Percentiles rank a stretch among this genome's conserved stretches.
These are phyloP conservation scores for Carduelis carduelis DNA, from an alignment of 2,797 vertebrate species.

Conservation along the genomic window DNA sequence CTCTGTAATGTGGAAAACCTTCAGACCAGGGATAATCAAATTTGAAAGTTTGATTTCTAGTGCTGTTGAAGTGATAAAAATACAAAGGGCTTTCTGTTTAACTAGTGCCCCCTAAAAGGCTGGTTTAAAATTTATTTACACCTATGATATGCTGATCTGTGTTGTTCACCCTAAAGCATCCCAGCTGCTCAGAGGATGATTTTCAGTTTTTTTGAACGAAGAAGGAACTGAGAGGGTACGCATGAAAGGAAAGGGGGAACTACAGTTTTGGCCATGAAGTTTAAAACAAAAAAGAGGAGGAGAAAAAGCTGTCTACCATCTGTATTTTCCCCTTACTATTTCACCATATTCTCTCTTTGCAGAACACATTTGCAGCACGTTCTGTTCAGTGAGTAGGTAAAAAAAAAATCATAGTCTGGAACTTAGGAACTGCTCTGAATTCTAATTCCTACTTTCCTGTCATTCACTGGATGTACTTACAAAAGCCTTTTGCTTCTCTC, in stretches of 20 bases:
- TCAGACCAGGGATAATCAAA: background rate
- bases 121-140: conserved; percentile 3
- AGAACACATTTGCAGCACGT: background rate
- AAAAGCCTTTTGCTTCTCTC: background rate
- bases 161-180: background rate
- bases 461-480: background rate
- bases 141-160: background rate
- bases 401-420: background rate
- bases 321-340: background rate
- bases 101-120: background rate
- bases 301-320: background rate
- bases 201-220: background rate
- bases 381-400: conserved; percentile 9
- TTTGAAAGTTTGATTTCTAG: background rate
- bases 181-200: background rate
- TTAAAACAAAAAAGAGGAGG: background rate
- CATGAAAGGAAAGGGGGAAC: background rate
- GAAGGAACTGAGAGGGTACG: background rate
- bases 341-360: background rate
- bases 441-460: conserved; percentile 7
- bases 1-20: background rate
- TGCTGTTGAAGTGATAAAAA: background rate
- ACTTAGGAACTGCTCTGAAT: conserved; percentile 27
- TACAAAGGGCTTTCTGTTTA: background rate
- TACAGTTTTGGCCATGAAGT: background rate